Percentiles rank a stretch among this genome's conserved stretches.
Evolutionary conservation across 2,888 invertebrate genomes (phyloP).

Genomic region (Euplexia lucipara): DNA sequence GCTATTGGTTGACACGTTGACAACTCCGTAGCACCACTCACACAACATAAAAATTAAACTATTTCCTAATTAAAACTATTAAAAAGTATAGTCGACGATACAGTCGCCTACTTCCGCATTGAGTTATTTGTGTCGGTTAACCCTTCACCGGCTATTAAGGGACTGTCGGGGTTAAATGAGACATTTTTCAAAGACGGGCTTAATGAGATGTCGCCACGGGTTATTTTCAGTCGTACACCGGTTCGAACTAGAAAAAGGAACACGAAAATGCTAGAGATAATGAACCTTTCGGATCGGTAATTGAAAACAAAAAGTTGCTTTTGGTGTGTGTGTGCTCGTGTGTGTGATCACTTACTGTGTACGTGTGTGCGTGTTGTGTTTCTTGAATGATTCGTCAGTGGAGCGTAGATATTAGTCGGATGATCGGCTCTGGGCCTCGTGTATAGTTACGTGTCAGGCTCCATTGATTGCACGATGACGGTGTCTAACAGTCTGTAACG

Average conservation of each 20-base stretch:
- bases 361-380: conserved; percentile 67
- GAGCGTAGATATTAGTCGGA: conserved; percentile 80
- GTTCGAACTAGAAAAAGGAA: conserved; percentile 69
- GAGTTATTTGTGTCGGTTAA: conserved; percentile 88
- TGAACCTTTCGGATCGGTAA: conserved; percentile 70
- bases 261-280: conserved; percentile 71
- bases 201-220: conserved; percentile 89
- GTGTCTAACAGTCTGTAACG: conserved; percentile 75
- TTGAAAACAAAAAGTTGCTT: conserved; percentile 72
- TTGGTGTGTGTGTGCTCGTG: conserved; percentile 41
- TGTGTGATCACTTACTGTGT: conserved; percentile 14
- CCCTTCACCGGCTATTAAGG: conserved; percentile 89
- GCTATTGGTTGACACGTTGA: conserved; percentile 76
- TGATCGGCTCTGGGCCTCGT: conserved; percentile 73
- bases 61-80: conserved; percentile 91
- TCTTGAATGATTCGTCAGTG: conserved; percentile 85
- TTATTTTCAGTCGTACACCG: conserved; percentile 85
- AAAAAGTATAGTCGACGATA: conserved; percentile 82
- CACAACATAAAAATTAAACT: conserved; percentile 87
- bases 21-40: conserved; percentile 72
- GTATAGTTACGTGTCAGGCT: conserved; percentile 75
- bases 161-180: conserved; percentile 89
- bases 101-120: conserved; percentile 87
- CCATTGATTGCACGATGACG: conserved; percentile 78
- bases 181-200: conserved; percentile 90